Conservation (phyloP, 1,140 invertebrate genomes). For the Drosophila navojoa region DNA sequence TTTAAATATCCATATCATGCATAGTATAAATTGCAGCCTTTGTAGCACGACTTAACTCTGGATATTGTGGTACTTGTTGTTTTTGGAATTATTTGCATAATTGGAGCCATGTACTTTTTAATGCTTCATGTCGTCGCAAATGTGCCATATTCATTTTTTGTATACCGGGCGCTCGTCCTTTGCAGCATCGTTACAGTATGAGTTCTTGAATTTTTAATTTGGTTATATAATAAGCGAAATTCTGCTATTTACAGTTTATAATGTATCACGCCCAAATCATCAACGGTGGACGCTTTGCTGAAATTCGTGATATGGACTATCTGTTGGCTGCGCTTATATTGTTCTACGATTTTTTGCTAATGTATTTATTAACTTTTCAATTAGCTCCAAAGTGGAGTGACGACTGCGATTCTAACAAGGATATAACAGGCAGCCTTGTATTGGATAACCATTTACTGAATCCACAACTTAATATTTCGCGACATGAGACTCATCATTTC, state of each 20-base stretch:
- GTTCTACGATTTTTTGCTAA: constrained; percentile 57
- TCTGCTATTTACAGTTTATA: constrained; percentile 43
- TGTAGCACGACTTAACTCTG: constrained; percentile 54
- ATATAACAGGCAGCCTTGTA: not conserved
- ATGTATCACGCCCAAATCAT: constrained; percentile 72
- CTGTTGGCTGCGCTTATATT: constrained; percentile 51
- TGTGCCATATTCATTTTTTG: constrained; percentile 36
- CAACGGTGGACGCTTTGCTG: constrained; percentile 61
- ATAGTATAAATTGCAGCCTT: not conserved
- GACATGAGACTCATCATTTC: no score
- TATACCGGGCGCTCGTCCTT: constrained; percentile 30
- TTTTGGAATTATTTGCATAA: constrained; percentile 30
- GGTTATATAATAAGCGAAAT: not conserved
- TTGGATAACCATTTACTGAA: not conserved
- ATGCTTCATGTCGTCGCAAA: constrained; percentile 57
- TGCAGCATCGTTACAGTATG: constrained; percentile 32
- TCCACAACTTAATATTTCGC: no score
- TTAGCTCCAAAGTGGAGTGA: constrained; percentile 51
- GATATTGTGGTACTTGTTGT: constrained; percentile 60
- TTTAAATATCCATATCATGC: not conserved
- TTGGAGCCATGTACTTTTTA: constrained; percentile 57
- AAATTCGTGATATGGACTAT: constrained; percentile 57
- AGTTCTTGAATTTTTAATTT: not conserved
- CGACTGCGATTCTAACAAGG: constrained; percentile 17
- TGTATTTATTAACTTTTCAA: constrained; percentile 53